phyloP scores from a whole-genome alignment of 2,113 vertebrate species.

The Syrmaticus mikado region DNA sequence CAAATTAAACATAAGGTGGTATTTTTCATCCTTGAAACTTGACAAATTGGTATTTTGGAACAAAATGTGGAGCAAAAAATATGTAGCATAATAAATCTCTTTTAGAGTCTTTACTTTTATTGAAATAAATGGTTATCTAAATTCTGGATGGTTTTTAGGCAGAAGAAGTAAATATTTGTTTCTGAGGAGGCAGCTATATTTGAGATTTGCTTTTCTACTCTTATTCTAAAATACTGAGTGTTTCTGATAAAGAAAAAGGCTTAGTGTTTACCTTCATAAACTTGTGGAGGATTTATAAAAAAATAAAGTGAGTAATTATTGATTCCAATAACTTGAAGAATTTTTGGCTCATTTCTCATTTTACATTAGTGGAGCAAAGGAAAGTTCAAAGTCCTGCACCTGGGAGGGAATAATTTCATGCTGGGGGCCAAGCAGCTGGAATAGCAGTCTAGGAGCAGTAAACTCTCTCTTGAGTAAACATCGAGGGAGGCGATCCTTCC shows the following conservation, averaged over 20 bases:
- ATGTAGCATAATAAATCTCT: neutral
- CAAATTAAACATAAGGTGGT: conserved; percentile 4
- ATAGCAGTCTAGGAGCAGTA: neutral
- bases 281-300: neutral
- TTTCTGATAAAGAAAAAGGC: neutral
- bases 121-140: conserved; percentile 17
- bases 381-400: neutral
- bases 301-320: neutral
- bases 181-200: neutral
- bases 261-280: neutral
- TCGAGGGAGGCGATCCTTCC: neutral
- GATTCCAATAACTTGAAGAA: neutral
- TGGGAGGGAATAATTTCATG: neutral
- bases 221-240: neutral
- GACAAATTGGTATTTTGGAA: conserved; percentile 28
- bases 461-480: neutral
- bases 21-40: conserved; percentile 24
- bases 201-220: neutral
- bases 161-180: conserved; percentile 25
- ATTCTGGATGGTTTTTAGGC: neutral
- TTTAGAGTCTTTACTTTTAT: neutral
- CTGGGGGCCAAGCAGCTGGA: neutral
- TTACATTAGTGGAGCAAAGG: neutral
- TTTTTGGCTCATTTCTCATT: neutral
- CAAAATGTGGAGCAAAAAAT: neutral